Base-by-base conservation (phyloP, 2,113 vertebrate species). In the Pogonocichla stellata region DNA sequence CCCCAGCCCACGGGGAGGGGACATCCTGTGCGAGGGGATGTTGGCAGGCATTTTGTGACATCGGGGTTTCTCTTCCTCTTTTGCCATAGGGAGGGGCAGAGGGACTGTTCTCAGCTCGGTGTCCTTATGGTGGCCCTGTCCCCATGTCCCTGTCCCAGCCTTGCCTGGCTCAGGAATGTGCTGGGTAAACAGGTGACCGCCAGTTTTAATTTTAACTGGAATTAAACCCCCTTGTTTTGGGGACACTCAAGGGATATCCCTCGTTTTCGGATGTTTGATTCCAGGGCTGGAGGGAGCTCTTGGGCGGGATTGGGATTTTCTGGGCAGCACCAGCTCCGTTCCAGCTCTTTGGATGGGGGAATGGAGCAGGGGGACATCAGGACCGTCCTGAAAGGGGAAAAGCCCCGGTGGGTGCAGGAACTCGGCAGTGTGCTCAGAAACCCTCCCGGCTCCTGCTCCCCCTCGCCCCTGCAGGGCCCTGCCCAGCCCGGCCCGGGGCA, bases 341-440 rank as follows among this genome's bases (percentile, higher is more conserved):
- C 34, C 5, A 51, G n/a, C 8, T 43, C 69, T 38, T 36, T 6
- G 60, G 28, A 10, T 6, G 51, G 31, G 51, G 54, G 7, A 25
- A 14, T 14, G 0, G 7, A 38, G 53, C 69, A 11, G 22, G 9
- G 65, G 64, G 28, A n/a, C 28, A 28, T 9, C 15, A 9, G 40
- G 29, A 15, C 20, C 1, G 1, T 50, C 33, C 36, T 42, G 31
- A 18, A 31, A 34, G 33, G 33, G 51, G 10, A 4, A 25, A 51
- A 7, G 6, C 70, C 45, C n/a, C 12, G 15, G 6, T 11, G 28
- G 61, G 33, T 19, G 20, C 40, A n/a, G 38, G 60, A 19, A 51
- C 33, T 65, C 1, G 51, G 51, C 31, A 19, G 1, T 0, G 19
- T 0, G 8, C 33, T 43, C 69, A 24, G n/a, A 14, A 61, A 34